Conservation (phyloP, 2,113 vertebrate genomes). For the Canis aureus region DNA sequence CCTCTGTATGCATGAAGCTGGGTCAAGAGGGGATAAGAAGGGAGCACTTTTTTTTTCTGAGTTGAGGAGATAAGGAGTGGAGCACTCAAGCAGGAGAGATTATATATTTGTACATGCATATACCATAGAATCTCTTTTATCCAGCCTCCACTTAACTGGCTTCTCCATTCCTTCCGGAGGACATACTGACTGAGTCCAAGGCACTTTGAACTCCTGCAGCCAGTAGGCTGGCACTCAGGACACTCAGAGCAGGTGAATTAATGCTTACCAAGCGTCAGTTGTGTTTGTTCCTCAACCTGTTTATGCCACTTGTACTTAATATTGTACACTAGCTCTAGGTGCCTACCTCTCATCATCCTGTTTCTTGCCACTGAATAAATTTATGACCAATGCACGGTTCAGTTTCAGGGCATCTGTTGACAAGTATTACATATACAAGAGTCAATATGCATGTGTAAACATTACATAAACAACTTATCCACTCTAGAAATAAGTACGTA, state of each 20-base stretch:
- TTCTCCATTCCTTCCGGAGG: background rate
- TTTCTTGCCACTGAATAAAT: background rate
- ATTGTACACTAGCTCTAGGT: background rate
- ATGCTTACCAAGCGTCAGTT: background rate
- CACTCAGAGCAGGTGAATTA: background rate
- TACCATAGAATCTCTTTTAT: background rate
- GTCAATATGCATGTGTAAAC: background rate
- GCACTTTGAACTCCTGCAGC: background rate
- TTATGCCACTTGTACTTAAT: background rate
- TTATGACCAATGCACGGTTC: background rate
- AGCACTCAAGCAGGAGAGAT: background rate
- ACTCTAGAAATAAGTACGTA: too few species aligned
- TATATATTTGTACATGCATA: background rate
- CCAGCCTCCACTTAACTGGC: background rate
- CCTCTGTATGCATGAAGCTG: background rate
- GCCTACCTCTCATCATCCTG: background rate
- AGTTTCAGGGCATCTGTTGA: background rate
- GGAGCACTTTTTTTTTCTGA: background rate
- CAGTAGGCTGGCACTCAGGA: background rate
- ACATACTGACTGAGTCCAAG: background rate
- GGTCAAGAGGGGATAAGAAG: background rate
- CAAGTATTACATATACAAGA: background rate
- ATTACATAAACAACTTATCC: background rate
- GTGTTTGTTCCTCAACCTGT: background rate
- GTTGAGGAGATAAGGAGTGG: background rate